Evolutionary conservation across 2,888 invertebrate genomes (phyloP).

Genomic region (Hypena proboscidalis): DNA sequence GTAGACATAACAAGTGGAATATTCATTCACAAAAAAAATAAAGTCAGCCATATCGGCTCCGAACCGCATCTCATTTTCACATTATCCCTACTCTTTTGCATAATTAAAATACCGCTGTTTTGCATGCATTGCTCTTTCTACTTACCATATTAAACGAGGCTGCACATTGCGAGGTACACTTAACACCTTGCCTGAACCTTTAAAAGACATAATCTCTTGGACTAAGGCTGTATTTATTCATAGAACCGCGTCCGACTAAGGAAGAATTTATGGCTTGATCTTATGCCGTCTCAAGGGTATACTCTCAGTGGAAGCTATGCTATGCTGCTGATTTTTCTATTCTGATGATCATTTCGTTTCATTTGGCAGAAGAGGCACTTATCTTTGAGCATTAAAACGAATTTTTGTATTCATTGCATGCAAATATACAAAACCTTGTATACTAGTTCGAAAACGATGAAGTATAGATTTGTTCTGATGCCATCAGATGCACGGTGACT

Average conservation of each 20-base stretch:
- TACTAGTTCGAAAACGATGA: no score
- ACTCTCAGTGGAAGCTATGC: neutral
- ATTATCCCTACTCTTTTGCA: slow-evolving; percentile 23
- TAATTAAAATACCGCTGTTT: slow-evolving; percentile 36
- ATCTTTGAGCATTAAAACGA: no score
- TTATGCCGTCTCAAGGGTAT: slow-evolving; percentile 5
- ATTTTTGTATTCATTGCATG: no score
- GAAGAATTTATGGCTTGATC: slow-evolving; percentile 51
- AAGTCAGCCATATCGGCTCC: slow-evolving; percentile 8
- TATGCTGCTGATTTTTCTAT: neutral
- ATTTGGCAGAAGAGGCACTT: no score
- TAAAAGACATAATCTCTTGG: slow-evolving; percentile 29
- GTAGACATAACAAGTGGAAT: no score
- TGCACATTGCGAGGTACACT: slow-evolving; percentile 24
- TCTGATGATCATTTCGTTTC: no score
- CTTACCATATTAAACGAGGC: slow-evolving; percentile 32
- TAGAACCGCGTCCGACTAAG: slow-evolving; percentile 18
- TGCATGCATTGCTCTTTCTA: slow-evolving; percentile 22
- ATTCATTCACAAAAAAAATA: slow-evolving; percentile 1
- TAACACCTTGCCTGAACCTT: slow-evolving; percentile 23
- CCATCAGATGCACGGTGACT: no score
- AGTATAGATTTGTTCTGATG: no score
- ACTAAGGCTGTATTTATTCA: slow-evolving; percentile 29
- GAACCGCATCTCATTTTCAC: slow-evolving; percentile 1
- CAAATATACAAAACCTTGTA: no score